Percentiles rank a stretch among this genome's conserved stretches.
These are phyloP conservation scores for Chorisops tibialis DNA, from an alignment of 2,888 invertebrate genomes.

Conservation along the genomic window DNA sequence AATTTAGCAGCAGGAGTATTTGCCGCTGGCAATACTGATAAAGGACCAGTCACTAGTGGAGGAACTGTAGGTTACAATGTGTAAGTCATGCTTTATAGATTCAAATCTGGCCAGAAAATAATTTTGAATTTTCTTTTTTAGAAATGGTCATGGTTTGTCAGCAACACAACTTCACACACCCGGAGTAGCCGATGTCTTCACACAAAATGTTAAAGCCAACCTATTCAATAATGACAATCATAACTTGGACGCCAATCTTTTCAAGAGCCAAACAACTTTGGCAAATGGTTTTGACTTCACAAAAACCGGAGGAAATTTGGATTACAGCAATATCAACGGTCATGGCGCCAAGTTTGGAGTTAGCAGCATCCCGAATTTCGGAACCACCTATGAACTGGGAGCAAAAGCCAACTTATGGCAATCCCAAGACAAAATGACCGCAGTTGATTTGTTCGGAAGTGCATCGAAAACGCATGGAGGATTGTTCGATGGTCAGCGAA, in stretches of 20 bases:
- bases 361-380: slow-evolving; percentile 40
- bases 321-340: slow-evolving; percentile 38
- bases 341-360: slow-evolving; percentile 40
- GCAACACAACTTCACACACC: slow-evolving; percentile 40
- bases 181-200: slow-evolving; percentile 36
- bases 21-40: slow-evolving; percentile 37
- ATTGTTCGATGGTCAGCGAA: slow-evolving; percentile 36
- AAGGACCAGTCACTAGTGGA: slow-evolving; percentile 41
- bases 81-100: slow-evolving; percentile 36
- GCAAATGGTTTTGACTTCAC: slow-evolving; percentile 38
- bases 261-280: slow-evolving; percentile 38
- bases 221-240: slow-evolving; percentile 25
- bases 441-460: slow-evolving; percentile 41
- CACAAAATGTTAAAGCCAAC: slow-evolving; percentile 28
- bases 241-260: slow-evolving; percentile 39
- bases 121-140: slow-evolving; percentile 26
- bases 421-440: slow-evolving; percentile 39
- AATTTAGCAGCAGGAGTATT: slow-evolving; percentile 41
- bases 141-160: slow-evolving; percentile 41
- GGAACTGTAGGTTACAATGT: slow-evolving; percentile 40
- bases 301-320: slow-evolving; percentile 40
- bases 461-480: slow-evolving; percentile 40
- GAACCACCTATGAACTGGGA: slow-evolving; percentile 37
- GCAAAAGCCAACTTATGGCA: slow-evolving; percentile 41
- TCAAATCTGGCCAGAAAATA: too few relatives aligned